Percentiles rank a stretch among this genome's conserved stretches.
Conservation (phyloP, 2,888 invertebrate genomes). For the Idaea dimidiata region DNA sequence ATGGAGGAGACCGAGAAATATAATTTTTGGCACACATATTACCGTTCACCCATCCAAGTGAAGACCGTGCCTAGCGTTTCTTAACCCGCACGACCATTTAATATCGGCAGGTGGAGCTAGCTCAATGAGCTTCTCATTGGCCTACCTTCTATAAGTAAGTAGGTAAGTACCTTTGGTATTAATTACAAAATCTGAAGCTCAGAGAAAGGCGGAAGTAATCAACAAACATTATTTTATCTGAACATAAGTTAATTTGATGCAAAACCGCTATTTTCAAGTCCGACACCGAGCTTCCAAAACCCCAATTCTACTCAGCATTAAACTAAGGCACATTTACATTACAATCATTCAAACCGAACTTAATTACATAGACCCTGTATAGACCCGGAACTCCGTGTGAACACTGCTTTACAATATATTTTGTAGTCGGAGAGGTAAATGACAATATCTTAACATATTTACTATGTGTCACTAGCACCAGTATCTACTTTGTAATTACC, state of each 20-base stretch:
- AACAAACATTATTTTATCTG: constrained; percentile 15
- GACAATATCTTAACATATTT: background rate
- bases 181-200: background rate
- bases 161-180: no score
- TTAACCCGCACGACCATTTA: no score
- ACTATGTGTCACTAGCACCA: no score
- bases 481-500: background rate
- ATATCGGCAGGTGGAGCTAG: no score
- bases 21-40: no score
- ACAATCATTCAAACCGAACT: constrained; percentile 29
- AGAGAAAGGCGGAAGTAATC: constrained; percentile 12
- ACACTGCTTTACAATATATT: background rate
- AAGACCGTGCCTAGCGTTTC: no score
- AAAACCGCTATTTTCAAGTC: constrained; percentile 8
- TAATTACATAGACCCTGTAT: constrained; percentile 24
- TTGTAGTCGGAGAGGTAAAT: background rate
- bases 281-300: constrained; percentile 13
- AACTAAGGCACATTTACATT: constrained; percentile 29
- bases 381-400: constrained; percentile 11
- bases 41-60: no score
- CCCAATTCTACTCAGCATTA: constrained; percentile 26
- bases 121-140: no score
- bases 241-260: constrained; percentile 19
- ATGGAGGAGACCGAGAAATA: no score
- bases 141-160: no score